Evolutionary conservation across 2,797 vertebrate species (phyloP).

Genomic region (Falco rusticolus): DNA sequence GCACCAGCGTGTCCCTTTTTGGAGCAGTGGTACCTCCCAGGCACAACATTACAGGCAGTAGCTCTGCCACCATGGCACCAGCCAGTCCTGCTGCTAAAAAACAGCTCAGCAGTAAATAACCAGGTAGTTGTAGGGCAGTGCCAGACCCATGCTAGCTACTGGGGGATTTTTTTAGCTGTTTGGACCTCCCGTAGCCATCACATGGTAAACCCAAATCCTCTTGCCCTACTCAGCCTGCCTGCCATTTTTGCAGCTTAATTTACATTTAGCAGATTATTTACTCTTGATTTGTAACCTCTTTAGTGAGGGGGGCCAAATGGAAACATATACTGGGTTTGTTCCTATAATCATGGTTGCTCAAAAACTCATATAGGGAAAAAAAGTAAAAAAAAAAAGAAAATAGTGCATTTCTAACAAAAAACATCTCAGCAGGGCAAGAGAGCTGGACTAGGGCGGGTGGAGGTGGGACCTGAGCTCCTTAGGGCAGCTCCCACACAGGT

Average conservation of each 20-base stretch:
- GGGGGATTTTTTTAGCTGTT: neutral
- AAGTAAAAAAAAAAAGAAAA: neutral
- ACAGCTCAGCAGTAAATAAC: neutral
- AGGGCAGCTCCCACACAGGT: neutral
- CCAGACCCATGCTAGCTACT: neutral
- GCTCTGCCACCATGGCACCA: neutral
- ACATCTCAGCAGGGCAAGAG: neutral
- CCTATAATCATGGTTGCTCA: neutral
- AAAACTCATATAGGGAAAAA: neutral
- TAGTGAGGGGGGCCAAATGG: neutral
- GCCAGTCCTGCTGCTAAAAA: neutral
- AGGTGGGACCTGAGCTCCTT: neutral
- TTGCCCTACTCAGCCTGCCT: neutral
- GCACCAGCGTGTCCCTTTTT: neutral
- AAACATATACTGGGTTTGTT: neutral
- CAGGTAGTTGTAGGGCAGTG: neutral
- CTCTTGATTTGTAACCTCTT: neutral
- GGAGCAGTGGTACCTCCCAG: neutral
- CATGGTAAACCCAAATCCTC: neutral
- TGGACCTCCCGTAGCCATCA: neutral
- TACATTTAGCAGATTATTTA: neutral
- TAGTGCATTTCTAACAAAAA: neutral
- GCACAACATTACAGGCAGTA: neutral
- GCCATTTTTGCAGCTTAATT: neutral
- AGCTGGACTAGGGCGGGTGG: neutral